Base-by-base conservation (phyloP, 2,113 vertebrate species). In the Rhabdomys dilectus region DNA sequence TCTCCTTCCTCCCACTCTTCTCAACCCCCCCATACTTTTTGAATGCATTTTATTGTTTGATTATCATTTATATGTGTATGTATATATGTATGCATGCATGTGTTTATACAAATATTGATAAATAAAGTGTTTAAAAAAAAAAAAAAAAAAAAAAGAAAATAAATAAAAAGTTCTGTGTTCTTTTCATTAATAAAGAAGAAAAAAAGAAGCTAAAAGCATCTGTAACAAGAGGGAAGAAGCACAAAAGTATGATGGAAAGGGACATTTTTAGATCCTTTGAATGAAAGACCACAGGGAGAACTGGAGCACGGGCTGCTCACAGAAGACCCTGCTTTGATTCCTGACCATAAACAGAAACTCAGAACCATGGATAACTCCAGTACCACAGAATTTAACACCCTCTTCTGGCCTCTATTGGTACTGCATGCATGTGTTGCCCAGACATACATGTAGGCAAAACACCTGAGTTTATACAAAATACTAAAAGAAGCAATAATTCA, bases 181-280 rank as follows among this genome's bases (percentile, higher is more conserved):
- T 89, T 92, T 94, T 22, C 34, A 45, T 81, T 58, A 88, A 82
- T 39, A 66, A 91, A 53, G 39, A 60, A 29, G 73, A 68, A 53
- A 64, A 22, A 77, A 68, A 26, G 19, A 77, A 64, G 60, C 58
- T 81, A 53, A 91, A 19, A 88, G n/a, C 16, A 82, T 68, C 10
- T 96, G 48, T 84, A 87, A 60, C 9, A 77, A 51, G 88, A 21
- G 42, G 11, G 31, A 11, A n/a, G 45, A 48, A 24, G 15, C 1
- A 51, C 26, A 91, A 58, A 64, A 88, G 1, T 1, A 68, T 16
- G 17, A 60, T 3, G 82, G 66, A 76, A 87, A 96, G 22, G 26
- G 72, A 51, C 51, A 77, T 58, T 93, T 93, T 93, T 75, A 91
- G 45, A 31, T 13, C 62, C 39, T 95, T 81, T 56, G 39, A 75